Base-by-base conservation (phyloP, 1,140 invertebrate genomes). In the Trichonephila clavata region DNA sequence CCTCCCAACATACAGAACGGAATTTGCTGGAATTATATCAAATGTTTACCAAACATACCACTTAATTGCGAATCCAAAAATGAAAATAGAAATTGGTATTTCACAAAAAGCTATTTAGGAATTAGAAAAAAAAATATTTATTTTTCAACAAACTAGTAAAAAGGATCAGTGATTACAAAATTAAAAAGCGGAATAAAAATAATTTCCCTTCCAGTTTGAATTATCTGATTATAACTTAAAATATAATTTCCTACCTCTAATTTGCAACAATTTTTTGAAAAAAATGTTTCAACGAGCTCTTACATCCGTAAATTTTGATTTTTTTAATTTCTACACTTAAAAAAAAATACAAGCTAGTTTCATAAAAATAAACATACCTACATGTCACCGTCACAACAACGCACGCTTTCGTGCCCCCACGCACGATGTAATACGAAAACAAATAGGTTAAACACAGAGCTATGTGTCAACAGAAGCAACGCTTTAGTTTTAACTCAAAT, bases 301-400 rank as follows among this genome's bases (percentile, higher is more conserved):
- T 24, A 24, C 0, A 24, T n/a, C 21, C 6, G 63, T 87, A 32
- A n/a, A 61, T n/a, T 65, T 83, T 84, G 32, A 20, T 16, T 43
- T 86, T 86, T 63, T 16, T 13, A 83, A 83, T 14, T 61, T 63
- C 8, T 43, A 87, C 60, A 65, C 59, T 63, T 21, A 65, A 14
- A 87, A 2, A 39, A 39, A 20, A 87, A 16, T n/a, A 60, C 27
- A 50, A 84, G 2, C 32, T 59, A 50, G 27, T 63, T 87, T 63
- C 59, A 65, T 87, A 87, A 87, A 83, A 63, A 87, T 87, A 87
- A 87, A 87, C 86, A 87, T 39, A 87, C 57, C 61, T 61, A 63
- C 86, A 87, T 87, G 60, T 65, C 86, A 87, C 60, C 59, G 86
- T 87, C 86, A 87, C 61, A 87, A 83, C 21, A 57, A 13, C 20